These are phyloP conservation scores for Pelobates cultripes DNA, from an alignment of 2,797 vertebrate genomes.

Conservation along the genomic window DNA sequence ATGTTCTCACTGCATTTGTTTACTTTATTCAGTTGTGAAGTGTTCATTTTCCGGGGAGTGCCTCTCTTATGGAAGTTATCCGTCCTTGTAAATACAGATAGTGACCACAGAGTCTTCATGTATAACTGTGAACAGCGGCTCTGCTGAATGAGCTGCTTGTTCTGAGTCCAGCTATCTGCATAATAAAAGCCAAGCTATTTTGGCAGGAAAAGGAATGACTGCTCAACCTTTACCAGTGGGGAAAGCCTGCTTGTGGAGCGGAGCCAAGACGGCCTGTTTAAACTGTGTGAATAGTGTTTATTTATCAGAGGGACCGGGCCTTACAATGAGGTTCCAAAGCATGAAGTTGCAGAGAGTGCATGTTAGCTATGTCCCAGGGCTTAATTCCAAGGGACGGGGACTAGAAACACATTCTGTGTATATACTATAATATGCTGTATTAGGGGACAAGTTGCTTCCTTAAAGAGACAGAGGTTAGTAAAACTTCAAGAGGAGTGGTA, in stretches of 20 bases:
- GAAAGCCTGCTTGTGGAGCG: background rate
- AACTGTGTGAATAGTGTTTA: background rate
- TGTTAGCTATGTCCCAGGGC: too few species aligned
- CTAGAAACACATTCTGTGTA: too few species aligned
- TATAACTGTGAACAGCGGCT: background rate
- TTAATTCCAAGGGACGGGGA: too few species aligned
- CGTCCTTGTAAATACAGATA: background rate
- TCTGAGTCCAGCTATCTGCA: background rate
- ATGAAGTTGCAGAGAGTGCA: too few species aligned
- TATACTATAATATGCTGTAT: too few species aligned
- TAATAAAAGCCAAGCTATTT: slow-evolving; percentile 3
- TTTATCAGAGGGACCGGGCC: background rate
- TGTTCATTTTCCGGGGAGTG: background rate
- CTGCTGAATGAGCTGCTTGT: slow-evolving; percentile 9
- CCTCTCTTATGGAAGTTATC: background rate
- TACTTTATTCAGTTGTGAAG: background rate
- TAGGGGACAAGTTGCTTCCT: too few species aligned
- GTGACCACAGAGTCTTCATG: background rate
- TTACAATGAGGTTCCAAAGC: background rate
- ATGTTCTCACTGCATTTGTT: background rate
- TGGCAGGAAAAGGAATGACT: background rate
- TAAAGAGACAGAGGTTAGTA: too few species aligned
- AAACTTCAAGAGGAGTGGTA: too few species aligned
- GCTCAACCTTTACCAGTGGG: background rate
- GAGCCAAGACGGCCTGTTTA: background rate